phyloP scores from a whole-genome alignment of 2,797 vertebrate species.

The Sebastiscus tertius region DNA sequence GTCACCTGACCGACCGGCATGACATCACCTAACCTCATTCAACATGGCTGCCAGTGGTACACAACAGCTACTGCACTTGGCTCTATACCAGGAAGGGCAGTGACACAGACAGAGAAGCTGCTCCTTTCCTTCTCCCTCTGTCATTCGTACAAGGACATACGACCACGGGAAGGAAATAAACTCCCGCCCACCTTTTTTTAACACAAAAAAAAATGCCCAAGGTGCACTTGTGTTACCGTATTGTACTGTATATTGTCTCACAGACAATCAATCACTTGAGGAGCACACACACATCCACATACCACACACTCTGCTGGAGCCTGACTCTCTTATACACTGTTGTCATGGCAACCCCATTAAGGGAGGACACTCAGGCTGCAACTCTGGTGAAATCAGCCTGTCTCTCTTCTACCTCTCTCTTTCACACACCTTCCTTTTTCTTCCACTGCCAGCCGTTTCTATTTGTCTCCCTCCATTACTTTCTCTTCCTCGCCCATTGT shows the following conservation, averaged over 20 bases:
- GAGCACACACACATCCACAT: constrained; percentile 47
- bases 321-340: constrained; percentile 82
- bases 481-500: constrained; percentile 67
- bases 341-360: constrained; percentile 88
- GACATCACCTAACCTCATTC: constrained; percentile 75
- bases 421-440: constrained; percentile 40
- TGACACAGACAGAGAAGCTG: constrained; percentile 38
- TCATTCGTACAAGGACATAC: constrained; percentile 54
- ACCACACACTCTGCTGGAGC: constrained; percentile 69
- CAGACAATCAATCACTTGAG: constrained; percentile 67
- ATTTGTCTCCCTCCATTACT: constrained; percentile 75
- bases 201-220: constrained; percentile 11
- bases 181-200: constrained; percentile 18
- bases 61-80: constrained; percentile 37
- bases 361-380: constrained; percentile 83
- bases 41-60: constrained; percentile 55
- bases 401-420: constrained; percentile 52
- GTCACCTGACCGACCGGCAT: constrained; percentile 75
- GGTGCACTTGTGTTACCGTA: constrained; percentile 51
- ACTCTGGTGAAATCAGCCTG: constrained; percentile 80
- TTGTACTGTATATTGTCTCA: constrained; percentile 49
- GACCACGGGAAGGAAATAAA: constrained; percentile 28
- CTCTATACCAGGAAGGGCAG: constrained; percentile 37
- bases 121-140: constrained; percentile 15
- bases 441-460: constrained; percentile 67